These are phyloP conservation scores for Chrosomus eos DNA, from an alignment of 2,797 vertebrate genomes.

Conservation along the genomic window DNA sequence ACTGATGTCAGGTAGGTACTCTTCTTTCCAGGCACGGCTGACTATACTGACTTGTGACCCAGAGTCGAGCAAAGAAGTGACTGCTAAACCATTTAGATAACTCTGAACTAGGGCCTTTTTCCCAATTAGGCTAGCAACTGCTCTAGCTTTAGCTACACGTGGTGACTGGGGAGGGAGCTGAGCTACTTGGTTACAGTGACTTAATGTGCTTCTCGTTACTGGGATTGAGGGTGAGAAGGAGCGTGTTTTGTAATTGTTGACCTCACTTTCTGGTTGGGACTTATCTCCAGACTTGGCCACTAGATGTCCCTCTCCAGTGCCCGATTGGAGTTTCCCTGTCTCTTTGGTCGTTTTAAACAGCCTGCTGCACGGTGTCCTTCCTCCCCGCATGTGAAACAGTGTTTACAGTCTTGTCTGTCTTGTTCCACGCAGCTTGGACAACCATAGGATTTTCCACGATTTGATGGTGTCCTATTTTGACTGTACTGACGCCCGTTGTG, in stretches of 20 bases:
- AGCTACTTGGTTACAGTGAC: too few species aligned
- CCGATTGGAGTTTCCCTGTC: constrained; percentile 2
- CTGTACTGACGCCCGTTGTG: too few species aligned
- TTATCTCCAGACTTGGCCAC: not conserved
- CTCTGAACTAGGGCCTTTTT: not conserved
- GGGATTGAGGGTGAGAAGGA: not conserved
- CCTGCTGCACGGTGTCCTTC: constrained; percentile 4
- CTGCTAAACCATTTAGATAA: not conserved
- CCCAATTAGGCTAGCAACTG: too few species aligned
- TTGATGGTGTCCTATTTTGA: too few species aligned
- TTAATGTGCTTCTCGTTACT: too few species aligned
- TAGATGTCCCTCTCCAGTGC: not conserved
- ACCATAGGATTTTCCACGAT: not conserved
- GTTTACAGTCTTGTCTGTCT: constrained; percentile 11
- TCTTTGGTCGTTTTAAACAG: not conserved
- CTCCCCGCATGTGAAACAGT: constrained; percentile 16
- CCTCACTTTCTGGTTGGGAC: constrained; percentile 22
- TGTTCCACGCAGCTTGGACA: constrained; percentile 17
- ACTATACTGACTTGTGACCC: too few species aligned
- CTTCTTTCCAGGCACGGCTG: too few species aligned
- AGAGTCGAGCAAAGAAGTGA: not conserved
- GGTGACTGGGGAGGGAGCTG: too few species aligned
- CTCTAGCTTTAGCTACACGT: too few species aligned
- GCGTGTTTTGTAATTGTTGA: too few species aligned
- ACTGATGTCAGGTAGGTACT: not conserved